A percentile compares a stretch with the other conserved stretches of the same genome.
phyloP scores from a whole-genome alignment of 2,113 vertebrate genomes.

The Channa maculata region DNA sequence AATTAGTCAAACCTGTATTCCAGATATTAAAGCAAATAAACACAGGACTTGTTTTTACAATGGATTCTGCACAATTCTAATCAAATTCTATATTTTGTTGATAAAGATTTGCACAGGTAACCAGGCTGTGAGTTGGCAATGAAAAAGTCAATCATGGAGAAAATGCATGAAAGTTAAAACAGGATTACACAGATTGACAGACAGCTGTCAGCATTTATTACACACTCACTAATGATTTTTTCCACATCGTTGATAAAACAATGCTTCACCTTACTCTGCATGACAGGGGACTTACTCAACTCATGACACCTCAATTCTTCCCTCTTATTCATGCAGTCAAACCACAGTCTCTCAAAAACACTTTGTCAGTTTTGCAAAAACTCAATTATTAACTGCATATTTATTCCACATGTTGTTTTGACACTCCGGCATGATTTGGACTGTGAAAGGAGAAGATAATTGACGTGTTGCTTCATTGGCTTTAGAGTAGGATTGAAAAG shows the following conservation, averaged over 20 bases:
- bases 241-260: constrained; percentile 45
- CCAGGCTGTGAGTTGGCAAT: constrained; percentile 15
- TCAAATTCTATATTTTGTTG: constrained; percentile 40
- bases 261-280: constrained; percentile 28
- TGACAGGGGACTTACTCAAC: constrained; percentile 47
- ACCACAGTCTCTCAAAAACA: not conserved
- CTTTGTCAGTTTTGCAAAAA: not conserved
- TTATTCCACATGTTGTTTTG: not conserved
- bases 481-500: constrained; percentile 50
- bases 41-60: not conserved
- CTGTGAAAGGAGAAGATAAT: constrained; percentile 46
- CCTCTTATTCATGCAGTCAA: constrained; percentile 57
- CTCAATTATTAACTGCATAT: not conserved
- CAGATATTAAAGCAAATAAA: constrained; percentile 3
- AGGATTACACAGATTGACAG: constrained; percentile 52
- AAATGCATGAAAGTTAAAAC: constrained; percentile 59
- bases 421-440: not conserved
- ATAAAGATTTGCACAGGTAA: constrained; percentile 45
- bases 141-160: constrained; percentile 60
- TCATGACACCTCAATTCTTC: constrained; percentile 60
- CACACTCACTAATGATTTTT: constrained; percentile 53
- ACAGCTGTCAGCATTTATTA: constrained; percentile 72
- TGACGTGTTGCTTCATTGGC: constrained; percentile 52
- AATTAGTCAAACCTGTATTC: not conserved
- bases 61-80: constrained; percentile 14